These are phyloP conservation scores for Pyxicephalus adspersus DNA, from an alignment of 2,113 vertebrate genomes.

Conservation along the genomic window DNA sequence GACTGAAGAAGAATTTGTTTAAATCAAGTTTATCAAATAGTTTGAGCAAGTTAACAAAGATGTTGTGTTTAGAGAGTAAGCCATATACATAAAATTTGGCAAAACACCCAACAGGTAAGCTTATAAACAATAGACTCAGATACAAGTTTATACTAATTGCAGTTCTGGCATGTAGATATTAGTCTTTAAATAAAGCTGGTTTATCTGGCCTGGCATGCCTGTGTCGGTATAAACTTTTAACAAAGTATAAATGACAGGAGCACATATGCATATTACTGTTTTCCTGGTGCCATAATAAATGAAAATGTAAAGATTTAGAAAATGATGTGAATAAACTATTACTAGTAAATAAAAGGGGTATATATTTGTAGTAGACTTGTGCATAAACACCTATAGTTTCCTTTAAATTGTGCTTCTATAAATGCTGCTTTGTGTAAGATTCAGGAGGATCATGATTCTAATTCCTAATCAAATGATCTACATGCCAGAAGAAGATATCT, in stretches of 20 bases:
- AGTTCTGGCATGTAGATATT: not conserved
- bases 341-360: not conserved
- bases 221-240: not conserved
- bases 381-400: not conserved
- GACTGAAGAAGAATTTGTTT: conserved; percentile 60
- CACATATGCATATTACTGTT: not conserved
- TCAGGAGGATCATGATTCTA: not conserved
- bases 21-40: not conserved
- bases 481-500: not conserved
- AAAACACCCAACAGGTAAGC: not conserved
- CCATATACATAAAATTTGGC: not conserved
- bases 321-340: not conserved
- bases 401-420: conserved; percentile 9
- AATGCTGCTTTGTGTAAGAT: not conserved
- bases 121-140: no score
- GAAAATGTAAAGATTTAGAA: not conserved
- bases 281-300: not conserved
- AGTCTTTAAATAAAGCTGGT: not conserved
- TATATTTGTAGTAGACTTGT: not conserved
- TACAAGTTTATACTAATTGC: not conserved
- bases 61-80: not conserved
- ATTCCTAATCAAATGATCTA: not conserved
- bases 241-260: not conserved
- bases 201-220: no score
- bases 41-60: not conserved